Evolutionary conservation across 2,888 invertebrate genomes (phyloP), one percentile per base, ranked within the genome.

Genomic region (Sabatieria punctata): DNA sequence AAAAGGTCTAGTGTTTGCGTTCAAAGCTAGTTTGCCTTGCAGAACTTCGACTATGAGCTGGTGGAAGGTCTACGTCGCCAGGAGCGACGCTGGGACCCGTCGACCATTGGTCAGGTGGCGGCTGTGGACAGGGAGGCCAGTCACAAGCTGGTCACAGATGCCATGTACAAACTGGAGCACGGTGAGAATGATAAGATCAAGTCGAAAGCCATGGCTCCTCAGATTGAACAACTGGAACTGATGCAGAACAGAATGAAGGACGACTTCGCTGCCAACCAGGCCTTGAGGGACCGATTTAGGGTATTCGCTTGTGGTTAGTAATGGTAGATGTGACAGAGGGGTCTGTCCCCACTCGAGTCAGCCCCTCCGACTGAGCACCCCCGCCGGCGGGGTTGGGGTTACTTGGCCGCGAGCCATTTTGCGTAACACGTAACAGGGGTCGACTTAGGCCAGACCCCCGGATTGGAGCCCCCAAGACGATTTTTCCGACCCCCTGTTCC

Each of bases 51-150:
- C 67, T 97, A 97, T 73, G 80, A 85, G 1, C 85, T 97, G 59
- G 75, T 91, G 18, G 84, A 82, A 45, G 97, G 97, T 1, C 95
- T 95, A 2, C 74, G 88, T 56, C 72, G 97, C 0, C 95, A 99
- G 68, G 97, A 97, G 67, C 86, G 88, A 66, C 75, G 97, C 54
- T 99, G 95, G 91, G 95, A 99, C 70, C 91, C 97, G 0, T 78
- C 21, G 51, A 54, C 23, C 26, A 52, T 13, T 52, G 49, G 21
- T 48, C 51, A 26, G n/a, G n/a, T 57, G 27, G 53, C 48, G n/a
- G 50, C 58, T 37, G 53, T 60, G 60, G 89, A 89, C 0, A 86
- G 89, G 63, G 83, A 85, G 65, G 78, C 80, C 0, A 85, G 85
- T 59, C 82, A 84, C 57, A 76, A 80, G 48, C 69, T 97, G 49